Evolutionary conservation across 2,888 invertebrate genomes (phyloP).

Genomic region (Sinodicranocentrus sp.): DNA sequence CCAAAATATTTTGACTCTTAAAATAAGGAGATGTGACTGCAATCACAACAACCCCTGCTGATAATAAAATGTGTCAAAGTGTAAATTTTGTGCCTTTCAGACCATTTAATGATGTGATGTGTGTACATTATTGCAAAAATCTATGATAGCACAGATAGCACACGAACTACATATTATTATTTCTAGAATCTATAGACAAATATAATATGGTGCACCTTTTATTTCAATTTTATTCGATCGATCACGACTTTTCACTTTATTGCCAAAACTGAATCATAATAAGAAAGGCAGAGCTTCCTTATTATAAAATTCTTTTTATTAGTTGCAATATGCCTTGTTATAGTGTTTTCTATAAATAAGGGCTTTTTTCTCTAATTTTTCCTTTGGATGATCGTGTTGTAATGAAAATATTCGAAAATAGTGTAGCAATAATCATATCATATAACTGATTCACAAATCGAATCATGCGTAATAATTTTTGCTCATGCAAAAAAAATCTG

Average conservation of each 20-base stretch:
- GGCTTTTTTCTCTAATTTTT: not conserved
- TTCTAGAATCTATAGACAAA: no score
- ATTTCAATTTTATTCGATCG: not conserved
- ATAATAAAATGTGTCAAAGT: slow-evolving; percentile 17
- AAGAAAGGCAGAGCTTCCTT: no score
- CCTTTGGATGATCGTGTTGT: not conserved
- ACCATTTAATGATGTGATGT: not conserved
- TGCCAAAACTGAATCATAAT: slow-evolving; percentile 57
- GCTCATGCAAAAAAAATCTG: no score
- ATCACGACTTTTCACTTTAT: slow-evolving; percentile 60
- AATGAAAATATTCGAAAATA: slow-evolving; percentile 14
- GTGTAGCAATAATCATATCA: slow-evolving; percentile 13
- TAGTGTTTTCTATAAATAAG: slow-evolving; percentile 8
- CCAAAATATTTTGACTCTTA: no score
- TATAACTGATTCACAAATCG: not conserved
- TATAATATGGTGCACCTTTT: slow-evolving; percentile 9
- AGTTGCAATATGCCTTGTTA: no score
- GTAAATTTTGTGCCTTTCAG: not conserved
- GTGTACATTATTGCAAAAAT: no score
- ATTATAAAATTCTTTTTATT: slow-evolving; percentile 47
- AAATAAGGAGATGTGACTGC: no score
- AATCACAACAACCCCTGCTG: no score
- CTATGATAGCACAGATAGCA: no score
- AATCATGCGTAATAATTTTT: no score
- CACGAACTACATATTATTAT: no score